Evolutionary conservation across 1,140 invertebrate species (phyloP), one percentile per base, ranked within the genome.

Genomic region (Trissolcus basalis): DNA sequence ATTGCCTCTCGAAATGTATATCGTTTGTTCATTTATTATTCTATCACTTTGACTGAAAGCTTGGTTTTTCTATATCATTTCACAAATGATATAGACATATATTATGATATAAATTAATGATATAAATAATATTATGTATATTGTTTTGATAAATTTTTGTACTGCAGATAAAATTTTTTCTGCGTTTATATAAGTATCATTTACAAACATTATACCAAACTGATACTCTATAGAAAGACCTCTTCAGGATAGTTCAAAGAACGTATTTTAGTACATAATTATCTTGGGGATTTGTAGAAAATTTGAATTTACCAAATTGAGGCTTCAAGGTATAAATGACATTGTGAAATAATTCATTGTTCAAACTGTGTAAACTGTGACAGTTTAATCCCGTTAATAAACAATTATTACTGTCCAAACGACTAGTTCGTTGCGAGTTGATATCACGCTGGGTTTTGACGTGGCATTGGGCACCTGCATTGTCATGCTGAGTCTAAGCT

Each of bases 391-490:
- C 85, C 64, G 80, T 84, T 70, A 76, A 70, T 83, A 86, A 87
- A 87, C 85, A 87, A 87, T 87, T 27, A 27, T 27, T 86, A 85
- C 74, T 71, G 73, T 74, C 78, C 70, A 79, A 78, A 81, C 76
- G 84, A 68, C 45, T 78, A 54, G 79, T 74, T 73, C 67, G 63
- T 71, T 82, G 80, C 77, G 76, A 79, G 80, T 67, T 73, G 85
- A 85, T 83, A 82, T 83, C 86, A 87, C 79, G 86, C 86, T 88
- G 86, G 79, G 86, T 86, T 88, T 87, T 87, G 86, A 88, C 86
- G 81, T 88, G 75, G 85, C 84, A 87, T 85, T 82, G 85, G 84
- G 83, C 86, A 87, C 86, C 86, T 87, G 86, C 86, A 87, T 87
- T 88, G 86, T 88, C 86, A 87, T 87, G 82, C 84, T 82, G 79